These are phyloP conservation scores for Chrysolina oricalcia DNA, from an alignment of 2,888 invertebrate species.

Conservation along the genomic window DNA sequence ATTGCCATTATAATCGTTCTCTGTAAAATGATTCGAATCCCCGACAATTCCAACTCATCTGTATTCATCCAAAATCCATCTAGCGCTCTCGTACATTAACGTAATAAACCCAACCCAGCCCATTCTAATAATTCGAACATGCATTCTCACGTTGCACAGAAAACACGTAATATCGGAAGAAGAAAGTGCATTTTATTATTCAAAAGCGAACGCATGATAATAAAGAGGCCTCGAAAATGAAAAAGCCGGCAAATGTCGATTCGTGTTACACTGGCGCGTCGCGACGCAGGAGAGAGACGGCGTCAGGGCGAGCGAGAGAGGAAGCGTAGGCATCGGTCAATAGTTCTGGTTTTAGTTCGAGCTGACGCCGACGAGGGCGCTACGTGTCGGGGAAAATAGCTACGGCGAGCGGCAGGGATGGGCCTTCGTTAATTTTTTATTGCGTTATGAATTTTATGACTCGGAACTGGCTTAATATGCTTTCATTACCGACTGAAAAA, in stretches of 20 bases:
- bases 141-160: slow-evolving; percentile 35
- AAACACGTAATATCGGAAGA: slow-evolving; percentile 43
- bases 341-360: slow-evolving; percentile 59
- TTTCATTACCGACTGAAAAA: no score
- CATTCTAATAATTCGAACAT: slow-evolving; percentile 27
- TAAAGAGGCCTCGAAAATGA: slow-evolving; percentile 52
- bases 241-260: slow-evolving; percentile 56
- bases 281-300: slow-evolving; percentile 61
- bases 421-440: not conserved
- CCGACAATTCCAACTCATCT: no score
- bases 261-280: slow-evolving; percentile 55
- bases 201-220: slow-evolving; percentile 49
- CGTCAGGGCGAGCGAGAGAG: slow-evolving; percentile 49
- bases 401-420: not conserved
- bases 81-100: not conserved
- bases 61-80: slow-evolving; percentile 16
- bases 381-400: slow-evolving; percentile 52
- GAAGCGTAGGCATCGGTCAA: slow-evolving; percentile 62
- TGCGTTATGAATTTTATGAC: not conserved
- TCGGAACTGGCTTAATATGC: no score
- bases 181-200: slow-evolving; percentile 51
- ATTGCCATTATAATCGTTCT: no score
- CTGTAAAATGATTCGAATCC: no score
- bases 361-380: slow-evolving; percentile 61
- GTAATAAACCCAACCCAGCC: not conserved